Percentiles rank a stretch among this genome's conserved stretches.
These are phyloP conservation scores for Lophotis ruficrista DNA, from an alignment of 2,113 vertebrate species.

Conservation along the genomic window DNA sequence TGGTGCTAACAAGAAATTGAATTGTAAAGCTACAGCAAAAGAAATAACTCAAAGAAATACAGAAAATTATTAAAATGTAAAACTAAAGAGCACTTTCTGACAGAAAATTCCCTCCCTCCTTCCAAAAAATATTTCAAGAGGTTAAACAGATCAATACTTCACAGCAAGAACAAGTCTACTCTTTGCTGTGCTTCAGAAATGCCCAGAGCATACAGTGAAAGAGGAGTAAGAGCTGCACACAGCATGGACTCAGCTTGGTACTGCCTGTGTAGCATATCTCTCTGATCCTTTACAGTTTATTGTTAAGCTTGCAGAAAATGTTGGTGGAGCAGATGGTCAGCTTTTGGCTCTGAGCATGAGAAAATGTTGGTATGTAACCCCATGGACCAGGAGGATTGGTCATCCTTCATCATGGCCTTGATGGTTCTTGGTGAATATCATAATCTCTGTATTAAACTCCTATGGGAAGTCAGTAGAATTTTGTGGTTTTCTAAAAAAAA, in stretches of 20 bases:
- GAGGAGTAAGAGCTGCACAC: not conserved
- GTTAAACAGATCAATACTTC: not conserved
- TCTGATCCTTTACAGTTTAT: not conserved
- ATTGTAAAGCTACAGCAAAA: not conserved
- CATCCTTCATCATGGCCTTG: not conserved
- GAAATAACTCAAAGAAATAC: not conserved
- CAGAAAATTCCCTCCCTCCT: not conserved
- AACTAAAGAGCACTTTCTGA: not conserved
- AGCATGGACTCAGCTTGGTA: accelerated
- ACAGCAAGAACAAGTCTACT: not conserved
- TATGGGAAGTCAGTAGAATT: not conserved
- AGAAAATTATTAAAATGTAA: not conserved
- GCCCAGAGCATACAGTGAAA: accelerated
- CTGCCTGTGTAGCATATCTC: no score
- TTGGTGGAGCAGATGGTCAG: not conserved
- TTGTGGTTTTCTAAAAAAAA: not conserved
- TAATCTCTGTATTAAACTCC: not conserved
- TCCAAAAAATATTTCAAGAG: not conserved
- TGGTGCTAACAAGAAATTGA: not conserved
- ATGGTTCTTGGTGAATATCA: not conserved
- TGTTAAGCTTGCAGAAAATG: not conserved
- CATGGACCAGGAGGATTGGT: not conserved
- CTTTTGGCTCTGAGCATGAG: not conserved
- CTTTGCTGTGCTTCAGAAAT: not conserved
- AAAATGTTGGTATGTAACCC: not conserved